Evolutionary conservation across 1,140 invertebrate species (phyloP).

Genomic region (Babylonia areolata): DNA sequence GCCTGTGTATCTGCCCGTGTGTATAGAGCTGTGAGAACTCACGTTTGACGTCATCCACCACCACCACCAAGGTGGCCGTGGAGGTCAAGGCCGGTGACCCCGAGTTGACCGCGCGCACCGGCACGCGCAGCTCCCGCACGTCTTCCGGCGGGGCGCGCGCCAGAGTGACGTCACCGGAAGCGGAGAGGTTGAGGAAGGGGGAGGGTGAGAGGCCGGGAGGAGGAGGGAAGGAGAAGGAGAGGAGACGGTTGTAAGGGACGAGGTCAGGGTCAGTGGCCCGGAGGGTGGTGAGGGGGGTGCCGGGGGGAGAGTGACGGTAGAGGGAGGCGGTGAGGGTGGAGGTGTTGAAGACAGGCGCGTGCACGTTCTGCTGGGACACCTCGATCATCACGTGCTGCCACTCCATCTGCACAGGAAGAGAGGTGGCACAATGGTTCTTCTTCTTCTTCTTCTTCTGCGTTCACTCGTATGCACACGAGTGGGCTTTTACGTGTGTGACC

Average conservation of each 20-base stretch:
- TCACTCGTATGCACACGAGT: too few species aligned
- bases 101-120: background rate
- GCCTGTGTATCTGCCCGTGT: too few species aligned
- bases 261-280: too few species aligned
- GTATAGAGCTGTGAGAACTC: background rate
- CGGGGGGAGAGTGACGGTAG: background rate
- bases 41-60: conserved; percentile 2
- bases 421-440: too few species aligned
- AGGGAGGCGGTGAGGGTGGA: background rate
- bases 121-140: background rate
- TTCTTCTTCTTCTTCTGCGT: too few species aligned
- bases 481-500: too few species aligned
- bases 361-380: background rate
- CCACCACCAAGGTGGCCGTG: background rate
- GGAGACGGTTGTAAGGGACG: background rate
- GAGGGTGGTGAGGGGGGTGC: background rate
- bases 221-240: background rate
- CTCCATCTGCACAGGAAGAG: background rate
- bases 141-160: background rate
- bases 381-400: background rate
- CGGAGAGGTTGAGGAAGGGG: background rate
- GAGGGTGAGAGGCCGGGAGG: background rate
- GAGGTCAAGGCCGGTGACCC: background rate
- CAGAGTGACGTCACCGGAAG: background rate
- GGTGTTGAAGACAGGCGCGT: background rate